Evolutionary conservation across 2,888 invertebrate species (phyloP), one percentile per base, ranked within the genome.

Genomic region (Drosophila suboccidentalis): DNA sequence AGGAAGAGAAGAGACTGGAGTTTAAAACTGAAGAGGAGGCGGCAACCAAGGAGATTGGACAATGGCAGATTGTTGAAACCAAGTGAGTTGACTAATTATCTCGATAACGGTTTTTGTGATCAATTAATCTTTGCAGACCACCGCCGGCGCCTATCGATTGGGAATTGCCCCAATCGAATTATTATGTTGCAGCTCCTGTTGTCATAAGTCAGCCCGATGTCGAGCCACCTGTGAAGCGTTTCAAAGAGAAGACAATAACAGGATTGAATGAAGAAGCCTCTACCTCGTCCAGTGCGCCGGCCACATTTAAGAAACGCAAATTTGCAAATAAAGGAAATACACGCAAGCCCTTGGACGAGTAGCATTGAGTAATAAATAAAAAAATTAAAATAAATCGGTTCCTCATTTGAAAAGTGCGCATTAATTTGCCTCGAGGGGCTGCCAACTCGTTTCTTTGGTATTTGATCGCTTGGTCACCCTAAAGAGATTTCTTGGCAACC

Each of bases 11-110:
- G 91, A 94, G 94, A 78, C 85, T 94, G 88, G 92, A 93, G 83
- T 88, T 94, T 87, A 75, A 94, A 89, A 91, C 94, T 71, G 83
- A 94, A 90, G 93, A 93, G 80, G 93, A 93, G 86, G 94, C 93
- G 38, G 93, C 90, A 49, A 94, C 93, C 0, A 94, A 95, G 74
- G 96, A 96, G 0, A 97, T 96, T 87, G 97, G 97, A 6, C 93
- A 94, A n/a, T 97, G 97, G 97, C 94, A 95, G 83, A 94, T 95
- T 6, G 94, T 97, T 8, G 94, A 94, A 68, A 93, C 93, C 76
- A 93, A 93, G 96, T 96, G 93, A 91, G 93, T 44, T 6, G 9
- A 36, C 36, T 46, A 1, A 13, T 47, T 34, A 17, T 5, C 19
- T 29, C 8, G 29, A 29, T 29, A 22, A 3, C 22, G 22, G 2